Base-by-base conservation (phyloP, 2,888 invertebrate species). In the Iphiclides podalirius region DNA sequence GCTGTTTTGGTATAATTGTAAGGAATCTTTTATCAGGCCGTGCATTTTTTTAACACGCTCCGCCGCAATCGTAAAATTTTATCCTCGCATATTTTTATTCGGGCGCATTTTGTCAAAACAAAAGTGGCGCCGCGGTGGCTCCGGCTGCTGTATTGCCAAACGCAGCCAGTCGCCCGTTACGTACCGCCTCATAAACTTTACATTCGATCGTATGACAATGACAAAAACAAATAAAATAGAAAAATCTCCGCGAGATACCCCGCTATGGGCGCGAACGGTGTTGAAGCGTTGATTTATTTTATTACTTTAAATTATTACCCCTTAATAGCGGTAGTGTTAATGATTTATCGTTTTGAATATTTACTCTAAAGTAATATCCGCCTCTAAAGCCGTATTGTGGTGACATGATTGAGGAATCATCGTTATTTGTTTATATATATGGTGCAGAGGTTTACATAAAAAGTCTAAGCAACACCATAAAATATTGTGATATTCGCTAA, bases 161-260 rank as follows among this genome's bases (percentile, higher is more conserved):
- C 42, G 42, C 42, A 23, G 20, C 28, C 35, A 37, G 31, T 38
- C 20, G 23, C 38, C 23, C 49, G 43, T 49, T 49, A 39, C 49
- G 43, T 34, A 44, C 38, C 49, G 49, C 38, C 34, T 26, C 43
- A 49, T 49, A 49, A 49, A 49, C 43, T 43, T 33, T 44, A 38
- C 33, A 44, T 39, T 44, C 43, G 49, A 39, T 38, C 14, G 43
- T 16, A 16, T 11, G 11, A 11, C 9, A 44, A 44, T 44, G 38
- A 34, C 39, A 44, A 11, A 34, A 49, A 49, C 42, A 23, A 43
- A 48, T 48, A 37, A 38, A 43, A 49, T 43, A 34, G 38, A 37
- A 49, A 31, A 44, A 39, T 37, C 36, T 13, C 17, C 26, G 33
- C 33, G 33, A 38, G 33, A 35, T 12, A 47, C 33, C 23, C 15